Base-by-base conservation (phyloP, 2,888 invertebrate species). In the Cistogaster globosa region DNA sequence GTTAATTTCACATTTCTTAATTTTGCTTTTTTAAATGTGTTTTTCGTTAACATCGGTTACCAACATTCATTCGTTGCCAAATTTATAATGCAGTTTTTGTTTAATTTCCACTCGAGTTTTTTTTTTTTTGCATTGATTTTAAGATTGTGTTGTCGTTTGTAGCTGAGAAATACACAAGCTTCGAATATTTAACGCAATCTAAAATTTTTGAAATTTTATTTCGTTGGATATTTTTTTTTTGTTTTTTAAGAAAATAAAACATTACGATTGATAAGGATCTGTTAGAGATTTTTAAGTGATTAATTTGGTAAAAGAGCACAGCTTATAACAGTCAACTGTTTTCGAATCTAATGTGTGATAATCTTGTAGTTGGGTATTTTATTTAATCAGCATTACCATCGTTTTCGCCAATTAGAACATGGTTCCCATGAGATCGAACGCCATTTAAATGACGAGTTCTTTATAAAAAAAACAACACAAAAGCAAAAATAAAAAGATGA, bases 111-210 rank as follows among this genome's bases (percentile, higher is more conserved):
- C 14, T 38, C 53, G 65, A 20, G 14, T 42, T 55, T 20, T 55
- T 53, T 42, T n/a, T 42, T 55, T 20, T 55, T 53, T 42, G 38
- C 12, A 36, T 20, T 9, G 55, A 11, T 32, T 5, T 53, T 58
- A 26, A 16, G 26, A 9, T 26, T 18, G 60, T 62, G 38, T 71
- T 18, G 79, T 42, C 38, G 75, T 67, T 74, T 79, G 84, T 74
- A 88, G 87, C 89, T 89, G 88, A 88, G 88, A 88, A 88, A 88
- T 88, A 84, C 88, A 88, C 89, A 88, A 88, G 88, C 75, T 87
- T 88, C 87, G 88, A 87, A 90, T 89, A 88, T 88, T 89, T 89
- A 87, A 88, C 87, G 83, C 86, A 86, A 86, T 86, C 87, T 84
- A 57, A 76, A 86, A 76, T 82, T 57, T 74, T 80, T 82, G 0